Evolutionary conservation across 35 echinoderm and acorn worm genomes (phyloP), one percentile per base, ranked within the genome.

Genomic region (Ophiothrix spiculata): DNA sequence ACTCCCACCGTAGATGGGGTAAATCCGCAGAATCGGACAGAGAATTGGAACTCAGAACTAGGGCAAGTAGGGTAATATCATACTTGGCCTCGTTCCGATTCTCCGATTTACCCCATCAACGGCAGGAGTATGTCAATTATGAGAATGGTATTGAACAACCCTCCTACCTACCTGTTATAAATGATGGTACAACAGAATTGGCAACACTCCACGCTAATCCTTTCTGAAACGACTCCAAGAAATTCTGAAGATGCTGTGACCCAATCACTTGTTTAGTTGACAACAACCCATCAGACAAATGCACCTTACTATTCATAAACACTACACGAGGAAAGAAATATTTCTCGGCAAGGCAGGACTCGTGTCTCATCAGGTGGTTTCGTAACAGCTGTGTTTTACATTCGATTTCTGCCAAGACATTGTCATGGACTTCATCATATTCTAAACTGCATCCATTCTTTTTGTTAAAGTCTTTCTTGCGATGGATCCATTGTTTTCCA

Each of bases 301-400:
- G 49, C 4, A 90, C 45, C 3, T 86, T 84, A n/a, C 88, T 40
- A 46, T 99, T 99, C 56, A 84, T 89, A 37, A 99, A 88, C 32
- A 99, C 89, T 1, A 99, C 92, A 16, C 92, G 80, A 1, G 96
- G 89, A 88, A 87, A 75, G 75, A 99, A 99, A 56, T 83, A 91
- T 38, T 91, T 99, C 46, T 89, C 78, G 16, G 92, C 80, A 23
- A 99, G 76, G 79, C 96, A 99, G 10, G 75, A 81, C 56, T 91
- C 96, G 56, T 99, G 86, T 37, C 86, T 80, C 45, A 99, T 16
- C n/a, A 99, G 83, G 38, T 99, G 92, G 74, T 86, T 94, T 76
- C 96, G 35, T 12, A 99, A 69, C 1, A 99, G 63, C 78, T 94
- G 89, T 12, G 96, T 83, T 75, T 94, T 94, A 16, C 85, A 69